Evolutionary conservation across 35 echinoderm and acorn worm species (phyloP).

Genomic region (Apostichopus japonicus): DNA sequence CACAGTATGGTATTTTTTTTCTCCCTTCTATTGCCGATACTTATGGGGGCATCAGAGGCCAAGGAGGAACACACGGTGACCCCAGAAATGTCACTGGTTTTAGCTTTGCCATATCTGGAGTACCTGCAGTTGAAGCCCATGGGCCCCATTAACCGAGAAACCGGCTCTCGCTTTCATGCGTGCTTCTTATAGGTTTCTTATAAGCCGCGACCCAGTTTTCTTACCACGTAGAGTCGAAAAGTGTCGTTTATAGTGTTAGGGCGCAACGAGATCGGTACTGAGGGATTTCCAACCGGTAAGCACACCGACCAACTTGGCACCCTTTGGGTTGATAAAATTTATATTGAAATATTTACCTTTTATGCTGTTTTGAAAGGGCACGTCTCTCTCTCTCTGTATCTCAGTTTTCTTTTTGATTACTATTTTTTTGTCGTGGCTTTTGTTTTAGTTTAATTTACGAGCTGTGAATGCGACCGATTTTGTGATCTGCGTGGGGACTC

Average conservation of each 20-base stretch:
- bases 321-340: slow-evolving; percentile 33
- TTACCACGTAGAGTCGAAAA: not conserved
- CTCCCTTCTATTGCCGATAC: not conserved
- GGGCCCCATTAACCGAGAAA: slow-evolving; percentile 41
- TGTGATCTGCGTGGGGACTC: too few relatives aligned
- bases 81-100: slow-evolving; percentile 26
- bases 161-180: slow-evolving; percentile 19
- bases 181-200: not conserved
- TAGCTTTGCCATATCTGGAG: not conserved
- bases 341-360: slow-evolving; percentile 45
- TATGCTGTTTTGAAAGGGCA: slow-evolving; percentile 24
- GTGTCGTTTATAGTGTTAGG: slow-evolving; percentile 10
- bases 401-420: not conserved
- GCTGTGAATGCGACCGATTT: slow-evolving; percentile 30
- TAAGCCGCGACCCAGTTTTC: slow-evolving; percentile 30
- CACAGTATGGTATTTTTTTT: not conserved
- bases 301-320: slow-evolving; percentile 22
- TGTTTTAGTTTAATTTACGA: slow-evolving; percentile 32
- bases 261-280: slow-evolving; percentile 24
- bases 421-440: slow-evolving; percentile 11
- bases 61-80: slow-evolving; percentile 31
- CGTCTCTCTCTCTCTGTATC: not conserved
- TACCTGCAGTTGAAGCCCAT: slow-evolving; percentile 25
- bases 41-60: slow-evolving; percentile 30
- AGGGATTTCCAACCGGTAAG: slow-evolving; percentile 13